A percentile compares a stretch with the other conserved stretches of the same genome.
Evolutionary conservation across 1,140 invertebrate genomes (phyloP).

Genomic region (Harpegnathos saltator): DNA sequence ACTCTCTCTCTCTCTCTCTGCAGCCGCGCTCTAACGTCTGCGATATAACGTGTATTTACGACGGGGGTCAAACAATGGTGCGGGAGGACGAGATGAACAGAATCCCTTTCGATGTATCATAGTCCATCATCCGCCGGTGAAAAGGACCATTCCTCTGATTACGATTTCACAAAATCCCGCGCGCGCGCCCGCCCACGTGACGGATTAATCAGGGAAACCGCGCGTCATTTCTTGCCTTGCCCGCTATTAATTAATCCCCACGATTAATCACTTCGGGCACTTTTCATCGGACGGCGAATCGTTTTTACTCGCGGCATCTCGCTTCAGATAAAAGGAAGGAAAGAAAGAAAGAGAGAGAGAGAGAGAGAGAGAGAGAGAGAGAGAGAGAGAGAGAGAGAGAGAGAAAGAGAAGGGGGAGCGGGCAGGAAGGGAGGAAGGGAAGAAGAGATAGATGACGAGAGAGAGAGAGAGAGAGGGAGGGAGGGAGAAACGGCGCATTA

Average conservation of each 20-base stretch:
- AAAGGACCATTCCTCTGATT: conserved; percentile 80
- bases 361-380: conserved; percentile 22
- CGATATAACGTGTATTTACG: conserved; percentile 57
- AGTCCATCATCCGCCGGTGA: conserved; percentile 72
- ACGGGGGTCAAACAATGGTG: conserved; percentile 50
- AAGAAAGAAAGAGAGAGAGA: not conserved
- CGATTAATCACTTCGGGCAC: conserved; percentile 74
- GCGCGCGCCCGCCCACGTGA: conserved; percentile 44
- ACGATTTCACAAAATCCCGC: conserved; percentile 74
- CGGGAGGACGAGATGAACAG: conserved; percentile 44
- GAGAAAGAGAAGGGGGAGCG: not conserved
- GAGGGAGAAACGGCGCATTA: conserved; percentile 15
- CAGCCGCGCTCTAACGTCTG: conserved; percentile 35
- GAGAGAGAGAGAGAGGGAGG: conserved; percentile 8
- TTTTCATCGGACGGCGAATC: conserved; percentile 67
- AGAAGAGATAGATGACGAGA: conserved; percentile 17
- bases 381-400: conserved; percentile 13
- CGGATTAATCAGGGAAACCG: conserved; percentile 72
- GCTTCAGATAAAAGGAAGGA: not conserved
- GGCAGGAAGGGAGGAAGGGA: not conserved
- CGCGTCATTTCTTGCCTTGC: conserved; percentile 71
- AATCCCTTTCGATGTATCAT: conserved; percentile 64
- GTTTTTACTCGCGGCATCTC: conserved; percentile 56
- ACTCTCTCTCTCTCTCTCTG: too few species aligned
- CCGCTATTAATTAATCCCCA: conserved; percentile 77